phyloP scores from a whole-genome alignment of 2,797 vertebrate species.

The Melanotaenia maccullochi region DNA sequence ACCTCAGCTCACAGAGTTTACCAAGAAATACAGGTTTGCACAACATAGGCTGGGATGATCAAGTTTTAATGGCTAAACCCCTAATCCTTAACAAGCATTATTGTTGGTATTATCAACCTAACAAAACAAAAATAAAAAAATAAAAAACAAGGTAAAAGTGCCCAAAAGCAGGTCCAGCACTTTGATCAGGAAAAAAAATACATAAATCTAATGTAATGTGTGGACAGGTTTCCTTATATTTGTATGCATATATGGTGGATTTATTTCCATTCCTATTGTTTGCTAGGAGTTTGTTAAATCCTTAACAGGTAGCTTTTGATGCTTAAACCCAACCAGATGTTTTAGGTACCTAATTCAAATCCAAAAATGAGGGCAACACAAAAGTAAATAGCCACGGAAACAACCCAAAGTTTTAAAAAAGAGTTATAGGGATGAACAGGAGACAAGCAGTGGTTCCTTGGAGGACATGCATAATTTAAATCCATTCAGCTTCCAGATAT shows the following conservation, averaged over 20 bases:
- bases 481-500: not conserved
- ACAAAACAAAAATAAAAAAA: not conserved
- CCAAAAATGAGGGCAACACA: not conserved
- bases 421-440: not conserved
- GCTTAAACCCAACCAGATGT: too few species aligned
- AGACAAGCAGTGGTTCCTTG: not conserved
- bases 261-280: not conserved
- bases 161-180: not conserved
- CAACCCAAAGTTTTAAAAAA: not conserved
- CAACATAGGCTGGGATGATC: not conserved
- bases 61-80: not conserved
- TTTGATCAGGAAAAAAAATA: not conserved
- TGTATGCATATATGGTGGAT: not conserved
- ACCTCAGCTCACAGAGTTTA: conserved; percentile 59
- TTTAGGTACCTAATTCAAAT: too few species aligned
- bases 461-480: not conserved
- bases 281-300: not conserved
- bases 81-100: not conserved
- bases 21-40: conserved; percentile 41
- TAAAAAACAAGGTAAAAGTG: not conserved
- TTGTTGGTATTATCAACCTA: not conserved
- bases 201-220: not conserved
- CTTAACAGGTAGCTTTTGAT: too few species aligned
- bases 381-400: not conserved
- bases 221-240: too few species aligned